phyloP scores from a whole-genome alignment of 1,140 invertebrate species.

The Saccostrea cuccullata region DNA sequence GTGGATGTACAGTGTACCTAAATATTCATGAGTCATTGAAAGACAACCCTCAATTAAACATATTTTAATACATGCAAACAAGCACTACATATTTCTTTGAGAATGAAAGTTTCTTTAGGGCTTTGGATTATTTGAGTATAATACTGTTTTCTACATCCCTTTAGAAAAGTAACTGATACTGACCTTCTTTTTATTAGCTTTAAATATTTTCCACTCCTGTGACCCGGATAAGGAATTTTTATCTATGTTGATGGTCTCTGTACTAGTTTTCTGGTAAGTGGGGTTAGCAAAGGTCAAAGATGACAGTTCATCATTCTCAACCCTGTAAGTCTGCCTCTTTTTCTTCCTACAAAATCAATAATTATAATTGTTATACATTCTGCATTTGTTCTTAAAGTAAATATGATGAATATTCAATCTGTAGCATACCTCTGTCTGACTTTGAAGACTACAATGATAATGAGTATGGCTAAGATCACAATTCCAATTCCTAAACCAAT shows the following conservation, averaged over 20 bases:
- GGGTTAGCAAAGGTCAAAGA: conserved; percentile 88
- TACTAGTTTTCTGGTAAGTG: conserved; percentile 86
- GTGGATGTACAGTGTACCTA: too few species aligned
- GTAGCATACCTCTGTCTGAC: conserved; percentile 62
- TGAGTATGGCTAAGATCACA: conserved; percentile 69
- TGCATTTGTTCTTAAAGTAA: not conserved
- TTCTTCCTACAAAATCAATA: conserved; percentile 55
- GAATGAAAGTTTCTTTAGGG: not conserved
- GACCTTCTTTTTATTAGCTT: conserved; percentile 83
- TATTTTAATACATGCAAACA: not conserved
- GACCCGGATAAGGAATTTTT: conserved; percentile 81
- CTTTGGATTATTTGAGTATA: not conserved
- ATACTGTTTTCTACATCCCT: not conserved
- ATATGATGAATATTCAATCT: not conserved
- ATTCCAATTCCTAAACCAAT: conserved; percentile 66
- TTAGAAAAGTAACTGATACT: conserved; percentile 32
- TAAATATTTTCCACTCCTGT: conserved; percentile 84
- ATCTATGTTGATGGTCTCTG: conserved; percentile 78
- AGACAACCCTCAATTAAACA: not conserved
- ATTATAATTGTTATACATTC: not conserved
- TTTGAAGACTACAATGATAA: conserved; percentile 68
- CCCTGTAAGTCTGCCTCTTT: conserved; percentile 58
- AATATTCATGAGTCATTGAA: too few species aligned
- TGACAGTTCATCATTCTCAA: conserved; percentile 79
- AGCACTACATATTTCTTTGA: not conserved